Conservation (phyloP, 2,797 vertebrate genomes). For the Notoglanidium macrostoma region DNA sequence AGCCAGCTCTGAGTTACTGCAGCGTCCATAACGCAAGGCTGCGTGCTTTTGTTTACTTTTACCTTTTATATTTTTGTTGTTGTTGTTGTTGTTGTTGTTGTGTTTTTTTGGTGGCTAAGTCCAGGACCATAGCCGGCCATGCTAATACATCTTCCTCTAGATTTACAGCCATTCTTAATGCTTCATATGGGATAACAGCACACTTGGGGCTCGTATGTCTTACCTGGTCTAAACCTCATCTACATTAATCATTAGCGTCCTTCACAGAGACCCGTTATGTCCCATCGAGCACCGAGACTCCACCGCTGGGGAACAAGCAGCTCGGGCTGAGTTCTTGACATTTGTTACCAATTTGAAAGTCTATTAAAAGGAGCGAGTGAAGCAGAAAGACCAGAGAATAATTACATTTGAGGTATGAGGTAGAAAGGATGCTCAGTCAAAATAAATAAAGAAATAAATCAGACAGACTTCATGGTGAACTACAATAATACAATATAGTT, state of each 20-base stretch:
- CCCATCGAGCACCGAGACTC: not conserved
- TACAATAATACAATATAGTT: not conserved
- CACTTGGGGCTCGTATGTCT: conserved; percentile 25
- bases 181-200: conserved; percentile 23
- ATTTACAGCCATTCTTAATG: conserved; percentile 31
- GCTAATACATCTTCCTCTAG: conserved; percentile 17
- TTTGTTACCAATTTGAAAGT: conserved; percentile 17
- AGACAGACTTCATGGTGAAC: not conserved
- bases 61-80: not conserved
- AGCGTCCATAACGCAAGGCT: conserved; percentile 23
- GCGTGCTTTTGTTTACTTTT: not conserved
- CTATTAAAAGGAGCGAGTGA: conserved; percentile 19
- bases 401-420: conserved; percentile 7
- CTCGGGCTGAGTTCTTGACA: conserved; percentile 13
- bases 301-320: not conserved
- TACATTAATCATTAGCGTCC: conserved; percentile 40
- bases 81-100: conserved; percentile 56
- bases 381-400: conserved; percentile 11
- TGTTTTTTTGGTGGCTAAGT: conserved; percentile 4
- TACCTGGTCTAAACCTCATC: conserved; percentile 23
- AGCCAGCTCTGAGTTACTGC: conserved; percentile 64
- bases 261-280: conserved; percentile 34
- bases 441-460: not conserved
- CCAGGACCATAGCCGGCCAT: conserved; percentile 25
- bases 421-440: not conserved